phyloP scores from a whole-genome alignment of 2,888 invertebrate genomes.

The Hypolimnas misippus region DNA sequence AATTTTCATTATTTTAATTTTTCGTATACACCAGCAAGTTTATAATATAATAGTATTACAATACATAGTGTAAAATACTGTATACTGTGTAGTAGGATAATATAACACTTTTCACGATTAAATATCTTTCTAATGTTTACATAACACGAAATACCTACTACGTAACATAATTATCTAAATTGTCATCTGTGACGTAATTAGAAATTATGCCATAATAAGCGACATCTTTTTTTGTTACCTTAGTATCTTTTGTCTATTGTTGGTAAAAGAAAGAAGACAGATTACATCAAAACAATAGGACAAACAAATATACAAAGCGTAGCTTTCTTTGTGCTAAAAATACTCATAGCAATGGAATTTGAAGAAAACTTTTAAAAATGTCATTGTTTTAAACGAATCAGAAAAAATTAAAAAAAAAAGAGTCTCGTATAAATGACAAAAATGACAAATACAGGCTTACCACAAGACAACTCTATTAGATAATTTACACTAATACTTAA shows the following conservation, averaged over 20 bases:
- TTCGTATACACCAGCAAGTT: too few relatives aligned
- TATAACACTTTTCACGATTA: not conserved
- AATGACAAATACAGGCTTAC: not conserved
- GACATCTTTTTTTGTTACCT: not conserved
- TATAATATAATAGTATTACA: not conserved
- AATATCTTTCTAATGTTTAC: not conserved
- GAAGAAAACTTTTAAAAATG: not conserved
- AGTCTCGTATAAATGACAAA: not conserved
- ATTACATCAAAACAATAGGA: not conserved
- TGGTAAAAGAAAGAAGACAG: not conserved
- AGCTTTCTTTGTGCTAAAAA: not conserved
- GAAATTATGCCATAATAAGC: not conserved
- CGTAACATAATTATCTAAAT: slow-evolving; percentile 6
- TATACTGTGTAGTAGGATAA: not conserved
- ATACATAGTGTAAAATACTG: not conserved
- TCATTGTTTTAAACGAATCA: slow-evolving; percentile 1
- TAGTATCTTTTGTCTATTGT: not conserved
- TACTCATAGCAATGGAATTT: slow-evolving; percentile 4
- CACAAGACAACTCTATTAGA: not conserved
- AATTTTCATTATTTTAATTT: too few relatives aligned
- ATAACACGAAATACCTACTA: not conserved
- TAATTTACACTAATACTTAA: not conserved
- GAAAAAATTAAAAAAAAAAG: not conserved
- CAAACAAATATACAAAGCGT: not conserved
- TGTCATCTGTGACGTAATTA: not conserved